phyloP scores from a whole-genome alignment of 1,140 invertebrate genomes.

The Pogonus chalceus region DNA sequence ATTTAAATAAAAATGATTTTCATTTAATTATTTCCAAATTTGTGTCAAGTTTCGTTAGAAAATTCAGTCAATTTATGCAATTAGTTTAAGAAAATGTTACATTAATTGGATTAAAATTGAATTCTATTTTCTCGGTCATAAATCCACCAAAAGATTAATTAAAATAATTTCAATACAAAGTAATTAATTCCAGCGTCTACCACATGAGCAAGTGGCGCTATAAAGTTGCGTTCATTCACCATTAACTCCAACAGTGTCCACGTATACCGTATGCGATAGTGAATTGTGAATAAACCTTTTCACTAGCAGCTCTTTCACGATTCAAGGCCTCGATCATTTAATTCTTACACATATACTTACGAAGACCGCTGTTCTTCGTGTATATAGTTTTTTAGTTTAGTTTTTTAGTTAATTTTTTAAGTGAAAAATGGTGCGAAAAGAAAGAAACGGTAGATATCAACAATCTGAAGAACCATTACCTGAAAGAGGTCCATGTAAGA shows the following conservation, averaged over 20 bases:
- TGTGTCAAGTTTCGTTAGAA: too few species aligned
- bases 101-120: too few species aligned
- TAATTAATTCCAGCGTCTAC: neutral
- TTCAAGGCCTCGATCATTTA: neutral
- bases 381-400: neutral
- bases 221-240: neutral
- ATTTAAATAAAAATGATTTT: too few species aligned
- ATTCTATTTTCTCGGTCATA: too few species aligned
- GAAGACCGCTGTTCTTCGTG: neutral
- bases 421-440: slow-evolving; percentile 35
- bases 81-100: too few species aligned
- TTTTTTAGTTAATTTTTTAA: slow-evolving; percentile 4
- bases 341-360: neutral
- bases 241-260: neutral
- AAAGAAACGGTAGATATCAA: slow-evolving; percentile 23
- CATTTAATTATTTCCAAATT: too few species aligned
- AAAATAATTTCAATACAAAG: neutral
- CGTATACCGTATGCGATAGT: neutral
- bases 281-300: too few species aligned
- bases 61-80: too few species aligned
- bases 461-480: slow-evolving; percentile 30
- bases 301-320: neutral
- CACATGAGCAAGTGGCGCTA: neutral
- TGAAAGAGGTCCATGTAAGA: slow-evolving; percentile 38
- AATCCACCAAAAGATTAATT: too few species aligned